Base-by-base conservation (phyloP, 2,797 vertebrate species). In the Pterois miles region DNA sequence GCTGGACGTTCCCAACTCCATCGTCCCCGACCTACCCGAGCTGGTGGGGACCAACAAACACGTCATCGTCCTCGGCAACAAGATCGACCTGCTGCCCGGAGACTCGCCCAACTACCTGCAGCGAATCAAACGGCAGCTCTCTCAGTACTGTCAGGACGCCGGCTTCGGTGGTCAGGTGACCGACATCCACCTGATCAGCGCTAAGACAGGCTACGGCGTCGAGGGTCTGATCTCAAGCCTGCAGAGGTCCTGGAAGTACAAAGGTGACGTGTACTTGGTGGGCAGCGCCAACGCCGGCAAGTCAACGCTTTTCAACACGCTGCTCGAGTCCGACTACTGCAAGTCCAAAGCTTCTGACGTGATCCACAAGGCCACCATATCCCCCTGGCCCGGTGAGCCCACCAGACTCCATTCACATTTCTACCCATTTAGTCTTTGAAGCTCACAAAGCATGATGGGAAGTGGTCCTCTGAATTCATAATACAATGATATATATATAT, bases 191-290 rank as follows among this genome's bases (percentile, higher is more conserved):
- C 94, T 99, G 54, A 94, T 99, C 83, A 99, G 98, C 38, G 97
- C 97, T 71, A 98, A 97, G 93, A 99, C 97, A 0, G 98, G 97
- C 2, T 99, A 95, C 3, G 98, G 98, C 2, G 11, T 99, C 0
- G 98, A 99, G 86, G 89, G 77, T 8, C 86, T 99, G 70, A 90
- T 99, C 78, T 95, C 96, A 20, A 90, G 90, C 18, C 94, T 99
- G 43, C 97, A 98, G 92, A 85, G 85, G 6, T 94, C 96, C 36
- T 98, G 98, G 98, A 96, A 84, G 60, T 97, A 97, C 71, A 91
- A 95, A 1, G 97, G 98, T 0, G 96, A 99, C 0, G 97, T 99
- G 34, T 98, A 96, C 83, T 93, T 99, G 59, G 95, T 99, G 64
- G 98, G 98, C 0, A 91, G 92, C 6, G 95, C 97, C 76, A 99